Conservation (phyloP, 2,113 vertebrate species). For the Rhinolophus sinicus region DNA sequence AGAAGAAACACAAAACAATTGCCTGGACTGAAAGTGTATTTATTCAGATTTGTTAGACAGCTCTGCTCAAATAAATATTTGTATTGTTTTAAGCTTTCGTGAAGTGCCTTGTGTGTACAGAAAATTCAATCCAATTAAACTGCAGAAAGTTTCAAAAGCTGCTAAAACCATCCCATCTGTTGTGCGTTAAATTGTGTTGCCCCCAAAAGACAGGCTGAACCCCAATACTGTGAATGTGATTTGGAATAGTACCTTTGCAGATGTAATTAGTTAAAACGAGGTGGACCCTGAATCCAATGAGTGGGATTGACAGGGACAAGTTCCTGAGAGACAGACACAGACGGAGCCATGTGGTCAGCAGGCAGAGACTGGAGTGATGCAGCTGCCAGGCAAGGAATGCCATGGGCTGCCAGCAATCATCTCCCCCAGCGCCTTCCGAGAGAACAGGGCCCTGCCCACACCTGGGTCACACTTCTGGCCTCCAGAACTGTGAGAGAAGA, state of each 20-base stretch:
- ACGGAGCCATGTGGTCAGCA: neutral
- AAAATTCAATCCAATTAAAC: neutral
- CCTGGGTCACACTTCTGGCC: neutral
- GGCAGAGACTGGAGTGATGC: neutral
- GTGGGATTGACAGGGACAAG: neutral
- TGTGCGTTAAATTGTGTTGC: neutral
- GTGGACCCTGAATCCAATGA: neutral
- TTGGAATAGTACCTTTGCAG: neutral
- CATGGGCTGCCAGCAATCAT: neutral
- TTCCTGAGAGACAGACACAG: neutral
- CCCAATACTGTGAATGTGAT: neutral
- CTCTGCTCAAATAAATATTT: neutral
- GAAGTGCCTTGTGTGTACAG: neutral
- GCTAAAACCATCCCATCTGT: neutral
- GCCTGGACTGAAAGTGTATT: neutral
- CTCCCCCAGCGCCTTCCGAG: neutral
- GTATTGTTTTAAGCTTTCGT: neutral
- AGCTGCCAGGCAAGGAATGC: neutral
- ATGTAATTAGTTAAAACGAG: neutral
- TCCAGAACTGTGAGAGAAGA: neutral
- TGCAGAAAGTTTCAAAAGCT: conserved; percentile 9
- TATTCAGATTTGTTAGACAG: neutral
- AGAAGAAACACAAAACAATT: neutral
- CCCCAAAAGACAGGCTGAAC: neutral
- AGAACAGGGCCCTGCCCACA: neutral